A percentile compares a stretch with the other conserved stretches of the same genome.
phyloP scores from a whole-genome alignment of 2,797 vertebrate species.

The Hemitrygon akajei region DNA sequence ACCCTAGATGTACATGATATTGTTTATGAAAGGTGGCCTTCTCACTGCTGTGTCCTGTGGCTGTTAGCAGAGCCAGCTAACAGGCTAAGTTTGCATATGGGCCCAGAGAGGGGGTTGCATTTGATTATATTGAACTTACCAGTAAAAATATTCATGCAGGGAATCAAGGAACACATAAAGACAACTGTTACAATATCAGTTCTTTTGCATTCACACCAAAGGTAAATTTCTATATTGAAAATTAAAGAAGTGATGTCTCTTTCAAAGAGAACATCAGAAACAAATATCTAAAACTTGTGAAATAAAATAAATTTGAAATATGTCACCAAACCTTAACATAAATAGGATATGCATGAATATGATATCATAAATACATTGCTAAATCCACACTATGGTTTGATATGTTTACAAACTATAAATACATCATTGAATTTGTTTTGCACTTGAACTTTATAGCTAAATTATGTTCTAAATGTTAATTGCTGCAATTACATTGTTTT shows the following conservation, averaged over 20 bases:
- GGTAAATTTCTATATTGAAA: neutral
- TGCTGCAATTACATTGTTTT: neutral
- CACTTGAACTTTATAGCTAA: neutral
- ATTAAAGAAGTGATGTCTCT: neutral
- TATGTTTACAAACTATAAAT: neutral
- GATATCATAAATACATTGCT: neutral
- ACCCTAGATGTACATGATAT: too few relatives aligned
- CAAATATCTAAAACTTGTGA: neutral
- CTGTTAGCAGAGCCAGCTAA: too few relatives aligned
- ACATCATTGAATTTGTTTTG: neutral
- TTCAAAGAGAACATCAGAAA: neutral
- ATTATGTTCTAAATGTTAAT: neutral
- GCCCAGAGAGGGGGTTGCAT: too few relatives aligned
- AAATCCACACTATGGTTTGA: neutral
- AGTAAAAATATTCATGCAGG: neutral
- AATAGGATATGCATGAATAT: neutral
- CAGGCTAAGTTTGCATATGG: too few relatives aligned
- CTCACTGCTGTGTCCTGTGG: too few relatives aligned
- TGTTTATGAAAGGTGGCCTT: too few relatives aligned
- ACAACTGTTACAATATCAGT: neutral
- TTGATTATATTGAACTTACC: neutral
- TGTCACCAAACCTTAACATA: neutral
- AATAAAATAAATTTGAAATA: neutral
- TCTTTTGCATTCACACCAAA: neutral
- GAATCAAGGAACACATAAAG: neutral